A percentile compares a stretch with the other conserved stretches of the same genome.
Conservation (phyloP, 2,113 vertebrate species). For the Oreochromis aureus region DNA sequence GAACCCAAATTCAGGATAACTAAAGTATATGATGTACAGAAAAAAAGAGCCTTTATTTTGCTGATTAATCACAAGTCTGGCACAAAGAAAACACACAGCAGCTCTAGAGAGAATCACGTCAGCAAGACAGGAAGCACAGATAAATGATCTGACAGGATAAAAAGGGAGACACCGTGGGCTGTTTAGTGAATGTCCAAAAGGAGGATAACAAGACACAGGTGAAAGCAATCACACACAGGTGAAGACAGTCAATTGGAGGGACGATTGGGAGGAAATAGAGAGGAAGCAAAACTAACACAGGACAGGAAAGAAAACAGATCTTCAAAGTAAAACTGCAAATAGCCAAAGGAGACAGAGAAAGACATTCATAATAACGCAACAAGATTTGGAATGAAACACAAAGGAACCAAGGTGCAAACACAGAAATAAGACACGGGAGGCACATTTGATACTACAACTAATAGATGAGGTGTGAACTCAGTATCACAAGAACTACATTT, state of each 20-base stretch:
- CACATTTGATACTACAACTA: background rate
- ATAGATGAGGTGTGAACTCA: background rate
- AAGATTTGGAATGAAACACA: background rate
- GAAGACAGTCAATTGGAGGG: background rate
- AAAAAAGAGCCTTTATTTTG: background rate
- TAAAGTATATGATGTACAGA: background rate
- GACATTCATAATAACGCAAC: background rate
- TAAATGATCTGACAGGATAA: background rate
- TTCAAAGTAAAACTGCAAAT: background rate
- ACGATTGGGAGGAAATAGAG: background rate
- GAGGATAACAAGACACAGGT: background rate
- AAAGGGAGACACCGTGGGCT: background rate
- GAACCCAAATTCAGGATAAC: background rate
- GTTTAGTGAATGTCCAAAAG: background rate
- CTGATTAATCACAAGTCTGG: background rate
- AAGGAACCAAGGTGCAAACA: background rate
- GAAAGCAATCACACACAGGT: background rate
- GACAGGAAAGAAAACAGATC: background rate
- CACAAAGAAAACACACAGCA: background rate
- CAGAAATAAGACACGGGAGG: background rate
- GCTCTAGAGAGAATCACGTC: background rate
- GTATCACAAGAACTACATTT: background rate
- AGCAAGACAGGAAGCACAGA: background rate
- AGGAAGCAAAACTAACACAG: background rate
- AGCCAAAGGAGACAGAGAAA: background rate